Conservation (phyloP, 2,888 invertebrate species). For the Phrixothrix hirtus region DNA sequence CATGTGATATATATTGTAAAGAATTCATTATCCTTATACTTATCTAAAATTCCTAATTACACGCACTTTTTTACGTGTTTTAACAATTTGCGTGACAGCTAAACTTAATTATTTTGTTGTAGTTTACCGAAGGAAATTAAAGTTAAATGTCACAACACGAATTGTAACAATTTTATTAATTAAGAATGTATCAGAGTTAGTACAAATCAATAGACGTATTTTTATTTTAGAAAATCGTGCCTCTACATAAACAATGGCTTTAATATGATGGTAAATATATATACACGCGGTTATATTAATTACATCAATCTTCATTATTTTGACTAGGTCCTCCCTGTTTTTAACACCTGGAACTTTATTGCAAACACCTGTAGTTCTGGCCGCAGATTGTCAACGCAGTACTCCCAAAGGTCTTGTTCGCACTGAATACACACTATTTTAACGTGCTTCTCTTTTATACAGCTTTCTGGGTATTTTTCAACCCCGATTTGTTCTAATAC, state of each 20-base stretch:
- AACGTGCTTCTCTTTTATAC: slow-evolving; percentile 18
- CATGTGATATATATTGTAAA: background rate
- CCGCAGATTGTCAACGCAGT: slow-evolving; percentile 25
- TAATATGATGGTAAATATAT: no score
- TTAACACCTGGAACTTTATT: slow-evolving; percentile 27
- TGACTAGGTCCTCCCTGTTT: slow-evolving; percentile 23
- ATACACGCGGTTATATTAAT: no score
- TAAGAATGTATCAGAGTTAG: no score
- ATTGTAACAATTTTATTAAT: no score
- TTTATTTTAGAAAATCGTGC: no score
- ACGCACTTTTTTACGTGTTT: background rate
- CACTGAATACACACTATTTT: slow-evolving; percentile 25
- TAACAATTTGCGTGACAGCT: background rate
- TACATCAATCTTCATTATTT: slow-evolving; percentile 25
- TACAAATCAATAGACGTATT: no score
- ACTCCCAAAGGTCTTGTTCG: slow-evolving; percentile 26
- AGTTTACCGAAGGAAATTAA: background rate
- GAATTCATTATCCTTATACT: background rate
- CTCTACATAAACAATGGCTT: no score
- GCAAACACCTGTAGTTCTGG: slow-evolving; percentile 26
- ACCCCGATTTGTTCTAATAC: no score
- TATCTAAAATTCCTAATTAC: background rate
- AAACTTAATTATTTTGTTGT: background rate
- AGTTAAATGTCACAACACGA: background rate
- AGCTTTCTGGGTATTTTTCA: no score